Percentiles rank a stretch among this genome's conserved stretches.
Evolutionary conservation across 2,113 vertebrate genomes (phyloP).

Genomic region (Amblyornis subalaris): DNA sequence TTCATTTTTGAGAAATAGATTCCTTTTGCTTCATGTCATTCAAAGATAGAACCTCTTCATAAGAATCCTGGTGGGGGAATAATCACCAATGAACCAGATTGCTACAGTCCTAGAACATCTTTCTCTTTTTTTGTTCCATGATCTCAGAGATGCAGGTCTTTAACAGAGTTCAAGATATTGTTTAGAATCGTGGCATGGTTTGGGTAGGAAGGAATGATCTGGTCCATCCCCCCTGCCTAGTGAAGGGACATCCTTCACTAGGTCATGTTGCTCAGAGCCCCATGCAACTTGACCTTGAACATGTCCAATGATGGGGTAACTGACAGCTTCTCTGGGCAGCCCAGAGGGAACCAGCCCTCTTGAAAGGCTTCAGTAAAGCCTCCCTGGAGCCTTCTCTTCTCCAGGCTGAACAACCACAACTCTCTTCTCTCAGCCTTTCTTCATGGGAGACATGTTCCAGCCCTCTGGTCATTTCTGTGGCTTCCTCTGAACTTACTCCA

Average conservation of each 20-base stretch:
- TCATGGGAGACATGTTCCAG: not conserved
- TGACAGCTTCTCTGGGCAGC: not conserved
- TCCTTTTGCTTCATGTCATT: not conserved
- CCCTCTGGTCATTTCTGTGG: not conserved
- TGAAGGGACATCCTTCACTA: not conserved
- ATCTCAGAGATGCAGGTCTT: not conserved
- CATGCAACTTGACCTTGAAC: not conserved
- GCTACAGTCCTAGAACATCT: not conserved
- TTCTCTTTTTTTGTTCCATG: not conserved
- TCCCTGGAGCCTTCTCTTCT: not conserved
- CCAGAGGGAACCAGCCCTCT: not conserved
- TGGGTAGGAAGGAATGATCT: not conserved
- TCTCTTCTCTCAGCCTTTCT: not conserved
- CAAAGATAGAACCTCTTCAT: rapidly evolving
- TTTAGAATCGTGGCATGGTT: not conserved
- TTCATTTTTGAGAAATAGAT: not conserved
- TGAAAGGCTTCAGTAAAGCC: not conserved
- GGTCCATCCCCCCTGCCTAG: not conserved
- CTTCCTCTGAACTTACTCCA: not conserved
- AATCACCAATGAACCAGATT: not conserved
- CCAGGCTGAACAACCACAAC: not conserved
- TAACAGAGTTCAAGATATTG: not conserved
- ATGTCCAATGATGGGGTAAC: not conserved
- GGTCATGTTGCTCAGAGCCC: not conserved
- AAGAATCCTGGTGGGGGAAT: not conserved